Percentiles rank a stretch among this genome's conserved stretches.
phyloP scores from a whole-genome alignment of 2,113 vertebrate genomes.

The Eubucco bourcierii region DNA sequence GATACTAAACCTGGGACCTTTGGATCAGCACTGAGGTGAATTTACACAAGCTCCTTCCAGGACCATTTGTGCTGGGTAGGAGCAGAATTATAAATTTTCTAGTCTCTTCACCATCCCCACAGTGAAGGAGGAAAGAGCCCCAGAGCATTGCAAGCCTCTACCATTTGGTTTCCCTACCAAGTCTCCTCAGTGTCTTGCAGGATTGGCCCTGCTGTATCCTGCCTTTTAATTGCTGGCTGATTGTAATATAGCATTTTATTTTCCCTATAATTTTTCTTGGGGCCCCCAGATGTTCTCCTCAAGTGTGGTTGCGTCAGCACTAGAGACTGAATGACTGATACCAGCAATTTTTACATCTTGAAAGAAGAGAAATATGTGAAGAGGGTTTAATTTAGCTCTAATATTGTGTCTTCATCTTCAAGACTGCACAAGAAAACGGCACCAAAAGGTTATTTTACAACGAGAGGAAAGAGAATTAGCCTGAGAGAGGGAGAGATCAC shows the following conservation, averaged over 20 bases:
- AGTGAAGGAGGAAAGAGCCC: not conserved
- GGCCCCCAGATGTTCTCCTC: constrained; percentile 67
- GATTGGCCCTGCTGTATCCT: constrained; percentile 49
- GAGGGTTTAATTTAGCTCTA: constrained; percentile 66
- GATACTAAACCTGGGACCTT: not conserved
- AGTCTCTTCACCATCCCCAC: not conserved
- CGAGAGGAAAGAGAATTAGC: constrained; percentile 36
- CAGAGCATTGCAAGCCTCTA: not conserved
- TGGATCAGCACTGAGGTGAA: not conserved
- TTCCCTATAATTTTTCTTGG: constrained; percentile 59
- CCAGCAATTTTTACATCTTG: constrained; percentile 68
- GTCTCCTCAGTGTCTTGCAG: constrained; percentile 53
- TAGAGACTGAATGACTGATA: constrained; percentile 65
- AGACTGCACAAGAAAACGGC: constrained; percentile 53
- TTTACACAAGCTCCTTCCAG: not conserved
- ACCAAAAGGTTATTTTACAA: constrained; percentile 61
- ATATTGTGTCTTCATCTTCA: constrained; percentile 62
- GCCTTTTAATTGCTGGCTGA: constrained; percentile 66
- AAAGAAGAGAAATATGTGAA: constrained; percentile 62
- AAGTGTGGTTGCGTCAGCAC: constrained; percentile 62
- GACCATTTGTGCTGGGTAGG: not conserved
- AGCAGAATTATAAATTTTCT: not conserved
- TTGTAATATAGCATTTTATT: constrained; percentile 65
- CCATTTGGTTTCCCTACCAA: constrained; percentile 39
- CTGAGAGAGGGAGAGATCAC: not conserved